phyloP scores from a whole-genome alignment of 2,888 invertebrate genomes.

The Fissipunctia ypsillon region DNA sequence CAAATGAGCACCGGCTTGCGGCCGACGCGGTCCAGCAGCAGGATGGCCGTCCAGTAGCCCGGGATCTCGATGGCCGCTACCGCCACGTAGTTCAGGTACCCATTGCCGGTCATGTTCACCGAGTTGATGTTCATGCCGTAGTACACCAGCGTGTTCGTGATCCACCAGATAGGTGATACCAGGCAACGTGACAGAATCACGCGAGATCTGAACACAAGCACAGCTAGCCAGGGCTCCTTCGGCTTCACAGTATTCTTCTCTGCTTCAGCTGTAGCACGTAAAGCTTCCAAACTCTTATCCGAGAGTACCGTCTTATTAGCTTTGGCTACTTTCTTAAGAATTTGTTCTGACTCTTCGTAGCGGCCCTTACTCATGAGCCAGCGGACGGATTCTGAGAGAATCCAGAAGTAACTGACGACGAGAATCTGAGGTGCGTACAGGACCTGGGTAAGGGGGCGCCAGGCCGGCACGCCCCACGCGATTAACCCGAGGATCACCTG shows the following conservation, averaged over 20 bases:
- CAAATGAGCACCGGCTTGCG: constrained; percentile 91
- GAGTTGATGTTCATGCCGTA: constrained; percentile 93
- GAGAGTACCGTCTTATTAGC: constrained; percentile 91
- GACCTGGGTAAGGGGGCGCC: constrained; percentile 92
- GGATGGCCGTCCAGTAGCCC: constrained; percentile 92
- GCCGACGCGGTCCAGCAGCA: constrained; percentile 92
- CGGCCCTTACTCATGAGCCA: constrained; percentile 94
- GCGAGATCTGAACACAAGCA: constrained; percentile 79
- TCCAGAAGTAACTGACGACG: constrained; percentile 92
- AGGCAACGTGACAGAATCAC: constrained; percentile 78
- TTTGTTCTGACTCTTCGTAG: constrained; percentile 91
- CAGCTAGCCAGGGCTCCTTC: constrained; percentile 80
- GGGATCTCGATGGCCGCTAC: constrained; percentile 93
- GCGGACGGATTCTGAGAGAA: constrained; percentile 94
- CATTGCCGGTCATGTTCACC: constrained; percentile 92
- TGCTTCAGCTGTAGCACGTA: constrained; percentile 81
- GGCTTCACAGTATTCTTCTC: constrained; percentile 77
- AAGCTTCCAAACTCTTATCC: constrained; percentile 86
- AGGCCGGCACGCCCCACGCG: constrained; percentile 93
- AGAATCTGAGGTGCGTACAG: constrained; percentile 93
- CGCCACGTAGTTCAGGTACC: constrained; percentile 92
- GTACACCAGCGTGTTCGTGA: constrained; percentile 93
- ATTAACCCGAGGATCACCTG: constrained; percentile 93
- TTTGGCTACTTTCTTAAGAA: constrained; percentile 92
- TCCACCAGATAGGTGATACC: constrained; percentile 92